These are phyloP conservation scores for Eonycteris spelaea DNA, from an alignment of 2,113 vertebrate species.

Conservation along the genomic window DNA sequence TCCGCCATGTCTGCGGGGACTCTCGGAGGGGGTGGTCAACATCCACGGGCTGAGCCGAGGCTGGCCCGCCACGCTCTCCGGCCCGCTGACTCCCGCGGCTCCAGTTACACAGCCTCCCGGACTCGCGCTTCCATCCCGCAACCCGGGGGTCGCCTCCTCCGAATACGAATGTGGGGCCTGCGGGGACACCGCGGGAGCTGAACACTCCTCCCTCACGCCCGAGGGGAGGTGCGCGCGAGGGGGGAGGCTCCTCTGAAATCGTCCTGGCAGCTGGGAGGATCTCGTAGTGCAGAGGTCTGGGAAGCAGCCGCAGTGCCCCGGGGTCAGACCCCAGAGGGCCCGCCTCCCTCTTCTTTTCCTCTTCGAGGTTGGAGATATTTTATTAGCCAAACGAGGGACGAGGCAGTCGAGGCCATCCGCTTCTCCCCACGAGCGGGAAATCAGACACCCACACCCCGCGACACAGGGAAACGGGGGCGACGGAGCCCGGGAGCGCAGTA, in stretches of 20 bases:
- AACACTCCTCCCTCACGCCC: background rate
- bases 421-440: background rate
- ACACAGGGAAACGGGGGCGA: background rate
- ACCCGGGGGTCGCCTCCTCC: conserved; percentile 1
- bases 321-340: background rate
- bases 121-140: conserved; percentile 44
- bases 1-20: conserved; percentile 82
- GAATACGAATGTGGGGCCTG: conserved; percentile 25
- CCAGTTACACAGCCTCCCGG: conserved; percentile 63
- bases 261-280: background rate
- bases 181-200: conserved; percentile 20
- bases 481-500: background rate
- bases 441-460: background rate
- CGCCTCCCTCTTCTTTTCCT: background rate
- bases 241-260: background rate
- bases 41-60: conserved; percentile 45
- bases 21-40: conserved; percentile 79
- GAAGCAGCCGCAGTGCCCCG: background rate
- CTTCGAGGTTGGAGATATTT: background rate
- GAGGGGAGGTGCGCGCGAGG: background rate
- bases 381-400: background rate
- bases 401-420: background rate
- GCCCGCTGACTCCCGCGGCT: conserved; percentile 38
- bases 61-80: conserved; percentile 17
- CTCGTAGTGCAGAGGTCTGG: background rate